phyloP scores from a whole-genome alignment of 1,140 invertebrate species.

The Eulimnadia texana region DNA sequence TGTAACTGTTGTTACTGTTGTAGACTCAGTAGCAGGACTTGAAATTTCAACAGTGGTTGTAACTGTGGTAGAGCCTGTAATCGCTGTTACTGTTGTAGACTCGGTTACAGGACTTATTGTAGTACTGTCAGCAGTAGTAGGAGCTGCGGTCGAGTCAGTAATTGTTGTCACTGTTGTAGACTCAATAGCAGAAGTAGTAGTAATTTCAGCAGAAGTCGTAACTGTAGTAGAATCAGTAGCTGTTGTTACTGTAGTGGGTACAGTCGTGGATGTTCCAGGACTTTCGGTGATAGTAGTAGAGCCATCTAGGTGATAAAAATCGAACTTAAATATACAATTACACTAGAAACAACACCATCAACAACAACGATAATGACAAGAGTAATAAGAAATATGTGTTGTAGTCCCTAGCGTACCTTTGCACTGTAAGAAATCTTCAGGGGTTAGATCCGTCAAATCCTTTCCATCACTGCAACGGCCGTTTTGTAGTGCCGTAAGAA shows the following conservation, averaged over 20 bases:
- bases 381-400: not conserved
- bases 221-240: too few relatives aligned
- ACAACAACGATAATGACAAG: not conserved
- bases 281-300: too few relatives aligned
- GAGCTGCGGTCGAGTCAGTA: too few relatives aligned
- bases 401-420: not conserved
- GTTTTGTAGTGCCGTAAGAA: not conserved
- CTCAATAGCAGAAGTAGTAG: not conserved
- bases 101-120: not conserved
- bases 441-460: not conserved
- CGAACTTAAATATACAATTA: too few relatives aligned
- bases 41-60: not conserved
- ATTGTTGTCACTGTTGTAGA: not conserved
- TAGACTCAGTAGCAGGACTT: not conserved
- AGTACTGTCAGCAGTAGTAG: too few relatives aligned
- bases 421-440: not conserved
- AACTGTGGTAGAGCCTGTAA: not conserved
- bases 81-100: not conserved
- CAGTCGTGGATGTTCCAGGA: too few relatives aligned
- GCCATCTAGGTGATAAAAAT: too few relatives aligned
- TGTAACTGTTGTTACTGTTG: not conserved
- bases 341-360: not conserved
- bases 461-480: not conserved
- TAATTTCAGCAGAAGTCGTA: not conserved
- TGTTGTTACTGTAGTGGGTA: too few relatives aligned